Conservation (phyloP, 2,888 invertebrate genomes). For the Drosophila conformis region DNA sequence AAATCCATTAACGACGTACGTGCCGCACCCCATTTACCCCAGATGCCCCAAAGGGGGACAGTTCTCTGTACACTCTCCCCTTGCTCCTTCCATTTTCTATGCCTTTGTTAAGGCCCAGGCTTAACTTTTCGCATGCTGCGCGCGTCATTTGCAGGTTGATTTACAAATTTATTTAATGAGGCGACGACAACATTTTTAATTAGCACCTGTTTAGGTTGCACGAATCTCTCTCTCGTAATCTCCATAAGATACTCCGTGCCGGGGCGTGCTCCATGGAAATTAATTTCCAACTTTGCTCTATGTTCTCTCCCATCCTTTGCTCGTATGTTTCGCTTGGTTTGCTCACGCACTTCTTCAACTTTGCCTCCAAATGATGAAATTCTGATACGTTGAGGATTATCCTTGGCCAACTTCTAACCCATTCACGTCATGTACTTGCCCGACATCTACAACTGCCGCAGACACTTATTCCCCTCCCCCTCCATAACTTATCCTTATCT, state of each 20-base stretch:
- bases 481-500: neutral
- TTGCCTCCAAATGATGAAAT: conserved; percentile 44
- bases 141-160: conserved; percentile 64
- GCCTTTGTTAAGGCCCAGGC: conserved; percentile 6
- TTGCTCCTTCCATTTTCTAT: neutral
- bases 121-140: conserved; percentile 45
- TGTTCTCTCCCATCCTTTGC: conserved; percentile 5
- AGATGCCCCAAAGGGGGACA: conserved; percentile 10
- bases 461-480: conserved; percentile 11
- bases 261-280: conserved; percentile 51
- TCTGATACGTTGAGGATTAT: conserved; percentile 31
- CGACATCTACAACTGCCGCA: conserved; percentile 40
- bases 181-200: conserved; percentile 84
- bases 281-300: conserved; percentile 64
- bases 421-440: conserved; percentile 19
- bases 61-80: neutral
- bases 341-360: conserved; percentile 37
- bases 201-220: conserved; percentile 77
- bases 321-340: conserved; percentile 13
- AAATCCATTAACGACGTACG: conserved; percentile 85
- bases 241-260: conserved; percentile 49
- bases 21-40: conserved; percentile 84
- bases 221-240: conserved; percentile 51
- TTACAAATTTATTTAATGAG: conserved; percentile 82
- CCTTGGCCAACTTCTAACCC: conserved; percentile 20